Evolutionary conservation across 2,888 invertebrate genomes (phyloP).

Genomic region (Noctuana brunneofusca): DNA sequence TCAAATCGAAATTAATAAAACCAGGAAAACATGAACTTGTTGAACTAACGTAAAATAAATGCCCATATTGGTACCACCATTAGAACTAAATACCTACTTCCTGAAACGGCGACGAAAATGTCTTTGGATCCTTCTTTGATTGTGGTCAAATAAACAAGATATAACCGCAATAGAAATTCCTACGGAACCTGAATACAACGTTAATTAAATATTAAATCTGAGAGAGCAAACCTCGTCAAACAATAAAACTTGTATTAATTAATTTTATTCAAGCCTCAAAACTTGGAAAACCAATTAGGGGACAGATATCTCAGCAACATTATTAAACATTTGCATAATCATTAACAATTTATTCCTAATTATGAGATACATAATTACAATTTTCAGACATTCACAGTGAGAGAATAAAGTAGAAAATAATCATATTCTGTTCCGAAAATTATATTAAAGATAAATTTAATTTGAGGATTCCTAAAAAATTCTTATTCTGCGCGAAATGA

Average conservation of each 20-base stretch:
- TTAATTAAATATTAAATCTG: constrained; percentile 48
- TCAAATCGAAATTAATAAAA: too few relatives aligned
- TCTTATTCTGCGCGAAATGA: background rate
- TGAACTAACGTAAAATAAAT: too few relatives aligned
- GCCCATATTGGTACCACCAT: background rate
- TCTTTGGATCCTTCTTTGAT: background rate
- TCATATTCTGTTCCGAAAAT: background rate
- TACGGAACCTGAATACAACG: constrained; percentile 20
- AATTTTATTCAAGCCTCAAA: constrained; percentile 36
- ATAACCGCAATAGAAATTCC: constrained; percentile 1
- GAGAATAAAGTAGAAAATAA: background rate
- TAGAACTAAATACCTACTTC: background rate
- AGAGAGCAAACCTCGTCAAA: constrained; percentile 27
- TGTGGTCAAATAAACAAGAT: constrained; percentile 13
- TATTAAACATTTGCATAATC: constrained; percentile 28
- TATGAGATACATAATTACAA: constrained; percentile 10
- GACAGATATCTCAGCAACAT: constrained; percentile 28
- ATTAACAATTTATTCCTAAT: constrained; percentile 7
- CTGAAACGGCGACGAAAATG: background rate
- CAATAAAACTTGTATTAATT: constrained; percentile 37
- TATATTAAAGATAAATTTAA: background rate
- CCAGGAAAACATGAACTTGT: too few relatives aligned
- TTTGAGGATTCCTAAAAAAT: background rate
- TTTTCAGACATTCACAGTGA: background rate
- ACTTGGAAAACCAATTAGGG: constrained; percentile 32